phyloP scores from a whole-genome alignment of 2,797 vertebrate species.

The Salarias fasciatus region DNA sequence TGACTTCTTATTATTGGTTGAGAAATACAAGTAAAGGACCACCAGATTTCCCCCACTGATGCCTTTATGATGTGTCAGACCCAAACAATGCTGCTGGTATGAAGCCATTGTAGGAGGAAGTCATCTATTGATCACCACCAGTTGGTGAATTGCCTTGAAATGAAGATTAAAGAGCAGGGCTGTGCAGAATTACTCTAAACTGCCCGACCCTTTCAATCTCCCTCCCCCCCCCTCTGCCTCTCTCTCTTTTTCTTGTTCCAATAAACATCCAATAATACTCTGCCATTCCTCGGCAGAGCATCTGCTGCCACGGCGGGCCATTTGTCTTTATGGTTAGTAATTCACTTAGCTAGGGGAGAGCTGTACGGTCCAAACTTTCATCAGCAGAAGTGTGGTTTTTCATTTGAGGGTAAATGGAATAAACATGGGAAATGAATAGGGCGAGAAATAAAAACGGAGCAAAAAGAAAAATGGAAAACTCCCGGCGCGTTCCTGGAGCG shows the following conservation, averaged over 20 bases:
- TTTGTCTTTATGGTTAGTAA: constrained; percentile 73
- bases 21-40: constrained; percentile 27
- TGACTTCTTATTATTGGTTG: constrained; percentile 23
- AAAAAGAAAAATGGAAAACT: constrained; percentile 44
- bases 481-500: constrained; percentile 23
- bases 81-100: constrained; percentile 49
- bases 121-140: constrained; percentile 60
- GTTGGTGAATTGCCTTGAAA: constrained; percentile 63
- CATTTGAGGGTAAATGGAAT: constrained; percentile 59
- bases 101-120: constrained; percentile 45
- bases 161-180: constrained; percentile 68
- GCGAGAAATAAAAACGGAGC: constrained; percentile 30
- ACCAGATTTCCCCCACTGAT: constrained; percentile 32
- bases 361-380: constrained; percentile 54
- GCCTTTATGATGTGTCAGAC: constrained; percentile 41
- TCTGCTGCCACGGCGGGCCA: constrained; percentile 60
- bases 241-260: constrained; percentile 24
- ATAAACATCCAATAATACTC: constrained; percentile 64
- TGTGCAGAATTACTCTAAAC: constrained; percentile 44
- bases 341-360: constrained; percentile 53
- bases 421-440: constrained; percentile 45
- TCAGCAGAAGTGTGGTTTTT: constrained; percentile 58
- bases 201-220: constrained; percentile 37
- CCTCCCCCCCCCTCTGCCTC: constrained; percentile 9
- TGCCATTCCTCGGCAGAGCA: constrained; percentile 60